A percentile compares a stretch with the other conserved stretches of the same genome.
Evolutionary conservation across 2,888 invertebrate species (phyloP).

Genomic region (Julus scandinavius): DNA sequence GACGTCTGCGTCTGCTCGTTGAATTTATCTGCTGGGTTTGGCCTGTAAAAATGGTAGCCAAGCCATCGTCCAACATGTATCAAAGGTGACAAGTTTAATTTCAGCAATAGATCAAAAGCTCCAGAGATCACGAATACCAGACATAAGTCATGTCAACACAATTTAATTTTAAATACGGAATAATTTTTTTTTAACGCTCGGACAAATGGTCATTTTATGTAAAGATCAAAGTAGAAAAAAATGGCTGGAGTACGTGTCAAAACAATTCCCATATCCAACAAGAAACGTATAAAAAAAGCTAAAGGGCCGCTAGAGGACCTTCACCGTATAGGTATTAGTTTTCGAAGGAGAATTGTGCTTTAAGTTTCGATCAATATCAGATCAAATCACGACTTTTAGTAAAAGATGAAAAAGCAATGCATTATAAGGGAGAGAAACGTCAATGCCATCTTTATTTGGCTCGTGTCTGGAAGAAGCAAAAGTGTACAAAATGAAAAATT

Average conservation of each 20-base stretch:
- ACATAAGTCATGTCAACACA: slow-evolving; percentile 1
- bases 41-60: not conserved
- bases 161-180: slow-evolving; percentile 33
- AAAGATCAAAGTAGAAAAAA: not conserved
- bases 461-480: not conserved
- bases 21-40: not conserved
- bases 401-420: slow-evolving; percentile 35
- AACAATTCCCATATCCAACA: slow-evolving; percentile 2
- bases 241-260: not conserved
- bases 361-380: slow-evolving; percentile 36
- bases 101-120: not conserved
- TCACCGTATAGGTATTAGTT: not conserved
- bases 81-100: slow-evolving; percentile 18
- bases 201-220: slow-evolving; percentile 36
- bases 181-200: slow-evolving; percentile 11
- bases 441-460: slow-evolving; percentile 29
- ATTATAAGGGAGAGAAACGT: not conserved
- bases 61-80: slow-evolving; percentile 16
- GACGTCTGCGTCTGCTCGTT: not conserved
- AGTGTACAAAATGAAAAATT: slow-evolving; percentile 27
- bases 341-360: not conserved
- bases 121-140: not conserved
- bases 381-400: slow-evolving; percentile 17
- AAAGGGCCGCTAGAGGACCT: not conserved
- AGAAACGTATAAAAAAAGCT: not conserved